These are phyloP conservation scores for Caenorhabditis sp. DNA, from an alignment of 2,888 invertebrate genomes.

Conservation along the genomic window DNA sequence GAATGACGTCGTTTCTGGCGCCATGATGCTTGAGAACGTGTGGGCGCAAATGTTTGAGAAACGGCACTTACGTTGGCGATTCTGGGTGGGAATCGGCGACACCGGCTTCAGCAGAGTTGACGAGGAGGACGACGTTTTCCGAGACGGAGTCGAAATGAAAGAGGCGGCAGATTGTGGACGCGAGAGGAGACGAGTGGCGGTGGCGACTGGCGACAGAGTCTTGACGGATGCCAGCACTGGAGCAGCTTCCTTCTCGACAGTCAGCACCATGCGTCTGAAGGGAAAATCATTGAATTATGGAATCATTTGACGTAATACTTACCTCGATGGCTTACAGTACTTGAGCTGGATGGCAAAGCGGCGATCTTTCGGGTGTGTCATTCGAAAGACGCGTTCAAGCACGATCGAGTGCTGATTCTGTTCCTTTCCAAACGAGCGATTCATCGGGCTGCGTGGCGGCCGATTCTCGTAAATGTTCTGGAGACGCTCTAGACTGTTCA, in stretches of 20 bases:
- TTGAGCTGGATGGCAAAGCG: constrained; percentile 15
- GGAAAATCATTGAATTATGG: background rate
- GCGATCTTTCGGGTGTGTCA: constrained; percentile 44
- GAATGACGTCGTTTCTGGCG: constrained; percentile 3
- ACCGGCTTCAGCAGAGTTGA: constrained; percentile 18
- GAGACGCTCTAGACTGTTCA: constrained; percentile 36
- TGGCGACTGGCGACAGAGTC: constrained; percentile 37
- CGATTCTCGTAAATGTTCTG: constrained; percentile 28
- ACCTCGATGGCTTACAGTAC: constrained; percentile 52
- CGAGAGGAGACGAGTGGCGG: constrained; percentile 26
- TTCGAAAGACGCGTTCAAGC: constrained; percentile 27
- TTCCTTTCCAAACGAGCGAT: constrained; percentile 18
- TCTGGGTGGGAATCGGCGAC: constrained; percentile 36
- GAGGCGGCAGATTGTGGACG: constrained; percentile 42
- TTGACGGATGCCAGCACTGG: constrained; percentile 7
- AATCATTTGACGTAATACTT: background rate
- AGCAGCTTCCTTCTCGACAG: constrained; percentile 21
- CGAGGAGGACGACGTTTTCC: constrained; percentile 34
- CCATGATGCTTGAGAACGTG: no score
- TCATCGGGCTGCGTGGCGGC: constrained; percentile 49
- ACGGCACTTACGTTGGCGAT: constrained; percentile 35
- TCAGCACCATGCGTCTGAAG: constrained; percentile 52
- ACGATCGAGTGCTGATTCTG: constrained; percentile 41
- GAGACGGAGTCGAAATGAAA: constrained; percentile 31
- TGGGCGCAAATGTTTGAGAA: background rate